A percentile compares a stretch with the other conserved stretches of the same genome.
Evolutionary conservation across 1,140 invertebrate species (phyloP).

Genomic region (Oryctes rhinoceros): DNA sequence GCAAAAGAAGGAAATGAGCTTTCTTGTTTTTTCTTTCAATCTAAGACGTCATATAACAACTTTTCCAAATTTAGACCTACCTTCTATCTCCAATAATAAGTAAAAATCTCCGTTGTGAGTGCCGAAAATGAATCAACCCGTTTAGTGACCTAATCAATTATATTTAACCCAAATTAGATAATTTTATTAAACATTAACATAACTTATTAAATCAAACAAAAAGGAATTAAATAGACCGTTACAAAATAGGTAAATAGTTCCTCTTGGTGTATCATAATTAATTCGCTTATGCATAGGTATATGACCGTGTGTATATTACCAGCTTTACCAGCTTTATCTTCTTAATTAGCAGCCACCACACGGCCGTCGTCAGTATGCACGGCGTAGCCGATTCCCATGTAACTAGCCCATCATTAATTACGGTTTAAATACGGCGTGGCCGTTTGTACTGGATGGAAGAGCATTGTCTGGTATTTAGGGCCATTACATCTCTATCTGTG

Average conservation of each 20-base stretch:
- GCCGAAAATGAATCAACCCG: too few relatives aligned
- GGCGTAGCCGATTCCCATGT: slow-evolving; percentile 22
- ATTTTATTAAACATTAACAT: too few relatives aligned
- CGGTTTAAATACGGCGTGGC: slow-evolving; percentile 47
- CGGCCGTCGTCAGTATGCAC: neutral
- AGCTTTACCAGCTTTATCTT: slow-evolving; percentile 37
- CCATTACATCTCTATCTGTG: slow-evolving; percentile 59
- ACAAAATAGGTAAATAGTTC: neutral
- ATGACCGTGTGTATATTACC: slow-evolving; percentile 21
- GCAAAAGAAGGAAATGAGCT: too few relatives aligned
- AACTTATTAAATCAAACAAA: too few relatives aligned
- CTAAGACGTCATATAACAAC: too few relatives aligned
- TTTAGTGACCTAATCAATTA: too few relatives aligned
- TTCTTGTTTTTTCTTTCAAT: too few relatives aligned
- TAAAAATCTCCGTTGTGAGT: too few relatives aligned
- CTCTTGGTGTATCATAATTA: neutral
- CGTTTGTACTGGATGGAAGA: slow-evolving; percentile 40
- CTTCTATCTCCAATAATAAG: too few relatives aligned
- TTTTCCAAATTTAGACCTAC: too few relatives aligned
- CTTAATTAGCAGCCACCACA: slow-evolving; percentile 39
- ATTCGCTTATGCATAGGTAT: neutral
- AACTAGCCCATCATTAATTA: slow-evolving; percentile 48
- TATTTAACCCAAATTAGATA: too few relatives aligned
- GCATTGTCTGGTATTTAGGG: slow-evolving; percentile 52
- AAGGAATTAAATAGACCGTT: too few relatives aligned